These are phyloP conservation scores for Papilio protenor DNA, from an alignment of 2,888 invertebrate species.

Conservation along the genomic window DNA sequence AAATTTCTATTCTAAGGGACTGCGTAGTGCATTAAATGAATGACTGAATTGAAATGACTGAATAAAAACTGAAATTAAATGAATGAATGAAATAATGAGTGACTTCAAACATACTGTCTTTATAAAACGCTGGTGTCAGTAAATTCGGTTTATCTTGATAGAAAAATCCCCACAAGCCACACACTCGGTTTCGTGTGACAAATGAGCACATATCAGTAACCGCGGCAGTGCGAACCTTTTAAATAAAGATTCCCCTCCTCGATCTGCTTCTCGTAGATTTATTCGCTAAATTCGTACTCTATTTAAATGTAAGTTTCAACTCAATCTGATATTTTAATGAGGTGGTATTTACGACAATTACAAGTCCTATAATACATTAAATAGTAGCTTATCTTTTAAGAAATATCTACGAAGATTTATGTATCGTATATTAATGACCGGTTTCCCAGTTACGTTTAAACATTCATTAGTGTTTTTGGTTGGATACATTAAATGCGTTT, in stretches of 20 bases:
- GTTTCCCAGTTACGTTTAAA: no score
- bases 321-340: conserved; percentile 34
- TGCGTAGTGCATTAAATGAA: neutral
- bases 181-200: conserved; percentile 29
- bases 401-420: neutral
- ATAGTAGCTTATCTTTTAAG: neutral
- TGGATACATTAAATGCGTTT: no score
- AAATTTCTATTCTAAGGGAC: no score
- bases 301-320: conserved; percentile 13
- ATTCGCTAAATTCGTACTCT: conserved; percentile 11
- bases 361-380: neutral
- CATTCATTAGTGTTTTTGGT: no score
- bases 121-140: neutral
- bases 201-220: conserved; percentile 33
- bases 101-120: neutral
- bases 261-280: conserved; percentile 24
- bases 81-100: no score
- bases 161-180: conserved; percentile 6
- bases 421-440: neutral
- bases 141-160: conserved; percentile 18
- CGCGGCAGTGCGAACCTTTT: conserved; percentile 14
- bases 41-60: no score
- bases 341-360: conserved; percentile 13
- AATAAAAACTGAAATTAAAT: no score
- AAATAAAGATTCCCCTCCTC: conserved; percentile 3